Base-by-base conservation (phyloP, 1,140 invertebrate genomes). In the Polypedilum pembai region DNA sequence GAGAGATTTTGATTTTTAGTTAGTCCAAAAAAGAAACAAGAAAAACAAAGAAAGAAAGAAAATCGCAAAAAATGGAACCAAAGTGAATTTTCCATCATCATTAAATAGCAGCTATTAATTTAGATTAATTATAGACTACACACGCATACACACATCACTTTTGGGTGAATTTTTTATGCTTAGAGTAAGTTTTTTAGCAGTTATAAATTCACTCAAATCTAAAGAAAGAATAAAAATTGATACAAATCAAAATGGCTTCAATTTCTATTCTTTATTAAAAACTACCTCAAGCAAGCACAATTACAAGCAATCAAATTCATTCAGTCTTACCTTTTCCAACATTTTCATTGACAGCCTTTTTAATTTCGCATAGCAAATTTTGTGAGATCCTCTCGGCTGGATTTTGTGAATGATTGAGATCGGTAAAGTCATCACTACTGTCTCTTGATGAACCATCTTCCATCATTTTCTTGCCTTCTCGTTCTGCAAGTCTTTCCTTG, bases 321-420 rank as follows among this genome's bases (percentile, higher is more conserved):
- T 66, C n/a, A n/a, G 73, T 75, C 78, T 84, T 85, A 91, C 90
- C 90, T 89, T 90, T 87, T 77, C 90, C 89, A 85, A 92, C 92
- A 75, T 91, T 91, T 81, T 93, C 90, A 80, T 88, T 92, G 77
- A 94, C 91, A 77, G 91, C 91, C 82, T 91, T 90, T 76, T 91
- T 85, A 78, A 93, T 93, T 85, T 93, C 91, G 79, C 92, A 91
- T 73, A 91, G 88, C 76, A 93, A 85, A 82, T 90, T 89, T 85
- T 92, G 90, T 77, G 90, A 90, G 77, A 91, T 82, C 73, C 80
- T 79, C 69, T 80, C 79, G 73, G 79, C 81, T 74, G 77, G 77
- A 77, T 79, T 80, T 80, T 80, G 81, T 18, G 78, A 78, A 82
- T 87, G 86, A 79, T 87, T 88, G 73, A 88, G 81, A 80, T 89